Percentiles rank a stretch among this genome's conserved stretches.
Conservation (phyloP, 2,888 invertebrate genomes). For the Tribolium freemani region DNA sequence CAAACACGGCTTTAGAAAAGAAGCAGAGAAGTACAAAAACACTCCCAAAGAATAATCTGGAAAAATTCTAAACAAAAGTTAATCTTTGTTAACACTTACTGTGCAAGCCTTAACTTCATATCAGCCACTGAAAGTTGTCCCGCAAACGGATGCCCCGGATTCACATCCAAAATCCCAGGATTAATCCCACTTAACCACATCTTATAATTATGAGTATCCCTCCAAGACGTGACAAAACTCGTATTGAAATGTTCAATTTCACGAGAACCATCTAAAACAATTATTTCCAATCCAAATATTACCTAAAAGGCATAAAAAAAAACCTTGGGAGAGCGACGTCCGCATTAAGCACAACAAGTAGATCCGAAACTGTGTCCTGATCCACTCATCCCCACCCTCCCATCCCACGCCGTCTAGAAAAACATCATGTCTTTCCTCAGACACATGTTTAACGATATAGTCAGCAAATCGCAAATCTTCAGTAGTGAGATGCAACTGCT, state of each 20-base stretch:
- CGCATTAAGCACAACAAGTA: conserved; percentile 86
- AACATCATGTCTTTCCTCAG: conserved; percentile 76
- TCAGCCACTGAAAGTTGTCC: conserved; percentile 95
- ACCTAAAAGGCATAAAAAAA: neutral
- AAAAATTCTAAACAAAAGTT: too few relatives aligned
- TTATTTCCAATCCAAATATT: conserved; percentile 61
- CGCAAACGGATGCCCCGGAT: conserved; percentile 92
- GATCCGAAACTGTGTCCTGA: conserved; percentile 92
- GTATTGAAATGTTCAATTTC: conserved; percentile 92
- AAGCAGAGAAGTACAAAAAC: too few relatives aligned
- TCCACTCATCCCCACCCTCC: conserved; percentile 98
- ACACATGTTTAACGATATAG: conserved; percentile 85
- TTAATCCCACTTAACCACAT: conserved; percentile 82
- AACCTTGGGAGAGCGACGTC: conserved; percentile 82
- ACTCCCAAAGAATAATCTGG: too few relatives aligned
- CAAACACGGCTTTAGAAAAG: too few relatives aligned
- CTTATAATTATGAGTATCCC: conserved; percentile 89
- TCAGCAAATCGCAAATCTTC: conserved; percentile 97
- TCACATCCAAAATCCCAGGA: conserved; percentile 78
- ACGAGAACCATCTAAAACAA: conserved; percentile 74
- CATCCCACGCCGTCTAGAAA: conserved; percentile 82
- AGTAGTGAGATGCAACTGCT: conserved; percentile 89
- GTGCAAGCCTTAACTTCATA: conserved; percentile 91
- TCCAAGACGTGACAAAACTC: conserved; percentile 87
- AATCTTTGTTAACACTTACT: conserved; percentile 73